Base-by-base conservation (phyloP, 1,140 invertebrate genomes). In the Aethina tumida region DNA sequence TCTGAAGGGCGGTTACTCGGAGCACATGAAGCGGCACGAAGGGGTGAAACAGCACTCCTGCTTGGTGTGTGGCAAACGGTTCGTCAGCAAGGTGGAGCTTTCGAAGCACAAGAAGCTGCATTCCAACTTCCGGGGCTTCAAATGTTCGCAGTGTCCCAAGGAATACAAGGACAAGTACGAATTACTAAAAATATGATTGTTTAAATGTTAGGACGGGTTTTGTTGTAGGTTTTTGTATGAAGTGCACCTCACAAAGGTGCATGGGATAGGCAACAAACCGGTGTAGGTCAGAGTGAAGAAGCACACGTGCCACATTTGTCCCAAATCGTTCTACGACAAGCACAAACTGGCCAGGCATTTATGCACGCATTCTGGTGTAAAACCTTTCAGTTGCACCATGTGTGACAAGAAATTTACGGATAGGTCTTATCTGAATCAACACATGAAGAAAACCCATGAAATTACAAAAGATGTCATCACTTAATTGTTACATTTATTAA, bases 21-120 rank as follows among this genome's bases (percentile, higher is more conserved):
- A 52, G 19, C 91, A 94, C 53, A 75, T 89, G 67, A 75, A 77
- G 21, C 79, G 80, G 15, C 84, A 88, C 49, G 62, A 66, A 1
- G 69, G 75, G 4, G 63, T 65, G 14, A 86, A 86, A 36, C 73
- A 79, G 1, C 86, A 85, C 55, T 63, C 66, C 1, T 90, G 84
- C 53, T 63, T 68, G 3, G 67, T 76, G 3, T 90, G 85, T 50
- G 69, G 69, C 4, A 88, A 88, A 56, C 63, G 73, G 12, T 90
- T 90, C 36, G 37, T 49, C 5, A 50, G 39, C 25, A 50, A 46
- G 10, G 39, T 34, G 25, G 52, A 52, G 18, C 22, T 55, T 24
- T 42, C 49, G 28, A 51, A 47, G 26, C 58, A 60, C 38, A 37
- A 49, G 8, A 43, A 39, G 14, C 39, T 38, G 13, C 57, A 59